Base-by-base conservation (phyloP, 2,797 vertebrate genomes). In the Antennarius maculatus region DNA sequence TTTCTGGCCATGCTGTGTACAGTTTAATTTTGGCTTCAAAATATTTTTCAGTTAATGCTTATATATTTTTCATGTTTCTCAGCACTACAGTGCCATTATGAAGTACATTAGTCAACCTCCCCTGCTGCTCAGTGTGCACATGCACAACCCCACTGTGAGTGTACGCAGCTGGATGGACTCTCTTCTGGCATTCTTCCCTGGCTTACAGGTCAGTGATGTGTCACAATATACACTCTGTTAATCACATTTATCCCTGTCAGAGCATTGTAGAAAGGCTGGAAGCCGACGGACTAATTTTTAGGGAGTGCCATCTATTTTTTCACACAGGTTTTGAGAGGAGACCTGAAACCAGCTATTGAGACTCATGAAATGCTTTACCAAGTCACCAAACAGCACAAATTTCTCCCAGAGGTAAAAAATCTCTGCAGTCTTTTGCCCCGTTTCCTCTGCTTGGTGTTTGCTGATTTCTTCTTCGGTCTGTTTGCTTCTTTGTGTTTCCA, bases 71-170 rank as follows among this genome's bases (percentile, higher is more conserved):
- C 7, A 28, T 71, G 6, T 84, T 46, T 76, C 10, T 74, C 82
- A 95, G 94, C 94, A 95, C 89, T 95, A 95, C 86, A 93, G 84
- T 84, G 94, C 94, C 86, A 95, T 95, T 66, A 95, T 95, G 94
- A 95, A 94, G 80, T 95, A 95, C 84, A 94, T 95, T 79, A 95
- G 94, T 81, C 94, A 95, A 76, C 94, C 94, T 13, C 94, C 94
- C 28, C 81, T 95, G 76, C 91, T 95, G 78, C 92, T 95, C 53
- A 94, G 91, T n/a, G 94, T 95, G 8, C 94, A 95, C 85, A 95
- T 95, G 94, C 94, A 95, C 91, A 95, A 95, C 82, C 94, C 94
- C 69, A 95, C 94, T 3, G 91, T 95, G 77, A 94, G 86, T 7
- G 92, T 92, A 42, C 93, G 93, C 69, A 92, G 92, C 90, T 95